phyloP scores from a whole-genome alignment of 2,888 invertebrate species.

The Sussaba pulchella region DNA sequence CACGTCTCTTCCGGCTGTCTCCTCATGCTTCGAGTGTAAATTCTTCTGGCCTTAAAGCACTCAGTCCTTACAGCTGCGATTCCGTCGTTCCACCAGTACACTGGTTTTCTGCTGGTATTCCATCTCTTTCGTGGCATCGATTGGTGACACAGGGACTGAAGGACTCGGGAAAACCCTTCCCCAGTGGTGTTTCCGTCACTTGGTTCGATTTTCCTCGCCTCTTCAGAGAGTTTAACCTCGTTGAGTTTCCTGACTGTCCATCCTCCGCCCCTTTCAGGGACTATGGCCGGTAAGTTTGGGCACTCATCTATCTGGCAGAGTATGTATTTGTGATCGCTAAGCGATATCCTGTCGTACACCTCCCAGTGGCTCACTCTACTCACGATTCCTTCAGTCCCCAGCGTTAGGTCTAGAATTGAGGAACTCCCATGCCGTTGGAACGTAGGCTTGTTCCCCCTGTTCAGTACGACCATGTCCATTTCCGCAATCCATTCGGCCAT shows the following conservation, averaged over 20 bases:
- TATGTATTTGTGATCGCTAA: constrained; percentile 66
- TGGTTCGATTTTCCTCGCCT: constrained; percentile 2
- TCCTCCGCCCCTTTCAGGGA: no score
- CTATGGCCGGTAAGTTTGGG: no score
- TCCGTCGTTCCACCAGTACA: constrained; percentile 36
- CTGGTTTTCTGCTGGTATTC: not conserved
- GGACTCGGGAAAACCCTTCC: not conserved
- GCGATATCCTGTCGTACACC: constrained; percentile 52
- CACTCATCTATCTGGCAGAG: no score
- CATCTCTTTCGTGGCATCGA: not conserved
- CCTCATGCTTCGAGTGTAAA: not conserved
- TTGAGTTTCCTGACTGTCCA: constrained; percentile 6
- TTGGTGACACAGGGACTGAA: not conserved
- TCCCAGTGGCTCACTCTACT: no score
- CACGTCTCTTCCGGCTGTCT: not conserved
- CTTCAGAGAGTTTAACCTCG: not conserved
- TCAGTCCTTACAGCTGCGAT: not conserved
- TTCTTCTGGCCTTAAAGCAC: not conserved
- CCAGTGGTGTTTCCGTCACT: not conserved
- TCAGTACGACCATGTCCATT: constrained; percentile 37
- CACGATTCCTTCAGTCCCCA: constrained; percentile 43
- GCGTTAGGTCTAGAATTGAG: constrained; percentile 66
- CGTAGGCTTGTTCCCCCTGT: constrained; percentile 57
- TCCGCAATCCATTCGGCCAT: constrained; percentile 62
- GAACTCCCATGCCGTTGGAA: constrained; percentile 56